Base-by-base conservation (phyloP, 2,797 vertebrate genomes). In the Neoniphon sammara region DNA sequence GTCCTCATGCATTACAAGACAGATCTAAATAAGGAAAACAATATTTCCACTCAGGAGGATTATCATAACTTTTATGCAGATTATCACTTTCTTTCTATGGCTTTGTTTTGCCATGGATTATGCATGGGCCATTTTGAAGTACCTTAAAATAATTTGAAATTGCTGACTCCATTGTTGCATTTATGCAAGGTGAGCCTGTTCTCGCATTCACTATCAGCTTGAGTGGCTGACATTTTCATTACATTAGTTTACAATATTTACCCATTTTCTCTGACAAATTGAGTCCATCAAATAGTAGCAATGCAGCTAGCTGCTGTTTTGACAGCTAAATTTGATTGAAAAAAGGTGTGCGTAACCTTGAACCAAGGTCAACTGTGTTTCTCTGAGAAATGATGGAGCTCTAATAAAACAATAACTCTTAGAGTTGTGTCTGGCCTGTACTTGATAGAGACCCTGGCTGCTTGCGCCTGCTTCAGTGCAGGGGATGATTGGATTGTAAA, bases 401-500 rank as follows among this genome's bases (percentile, higher is more conserved):
- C 56, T 82, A 75, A 84, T 73, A 58, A 77, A 42, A 70, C 63
- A 55, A 71, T 81, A 73, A 82, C 60, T 85, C 83, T 77, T 31
- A 3, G 47, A 52, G 60, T 56, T 30, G n/a, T 39, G 31, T 76
- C 76, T 77, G 69, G 56, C 75, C 69, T 25, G 57, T 9, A 27
- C 81, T 72, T 70, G 69, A 62, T 59, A 47, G 46, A 79, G 60
- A 57, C 30, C 58, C 12, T 23, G 46, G 55, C 67, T 57, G 46
- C 63, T 60, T 27, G 64, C 20, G 11, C 31, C 62, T 66, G 53
- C 58, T 47, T 57, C 53, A 0, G 49, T 73, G 64, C 60, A 17
- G 30, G 70, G 73, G 73, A 77, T 82, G 76, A 91, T 83, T 76
- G 72, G 84, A 84, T 77, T 81, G 67, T 85, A 85, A 92, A 91